These are phyloP conservation scores for Cabera pusaria DNA, from an alignment of 2,888 invertebrate species.

Conservation along the genomic window DNA sequence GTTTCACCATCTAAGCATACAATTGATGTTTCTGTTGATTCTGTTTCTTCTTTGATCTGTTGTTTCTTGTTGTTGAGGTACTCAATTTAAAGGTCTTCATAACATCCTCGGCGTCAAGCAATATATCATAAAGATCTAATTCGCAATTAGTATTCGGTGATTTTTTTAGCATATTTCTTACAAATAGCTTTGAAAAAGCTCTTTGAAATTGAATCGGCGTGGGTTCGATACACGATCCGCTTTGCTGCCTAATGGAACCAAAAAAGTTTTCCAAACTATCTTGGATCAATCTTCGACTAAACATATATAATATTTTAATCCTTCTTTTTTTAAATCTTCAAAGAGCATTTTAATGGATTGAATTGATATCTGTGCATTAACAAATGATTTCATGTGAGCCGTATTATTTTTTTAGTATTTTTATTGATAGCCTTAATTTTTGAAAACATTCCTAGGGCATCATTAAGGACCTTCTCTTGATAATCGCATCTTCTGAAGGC, in stretches of 20 bases:
- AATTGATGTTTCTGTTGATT: no score
- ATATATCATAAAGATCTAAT: background rate
- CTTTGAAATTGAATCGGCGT: slow-evolving; percentile 22
- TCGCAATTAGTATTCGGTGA: background rate
- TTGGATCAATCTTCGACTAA: slow-evolving; percentile 23
- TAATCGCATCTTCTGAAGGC: slow-evolving; percentile 12
- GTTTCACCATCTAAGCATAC: slow-evolving; percentile 8
- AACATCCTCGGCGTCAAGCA: slow-evolving; percentile 2
- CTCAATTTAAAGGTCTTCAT: background rate
- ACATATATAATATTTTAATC: slow-evolving; percentile 16
- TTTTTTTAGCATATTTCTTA: slow-evolving; percentile 2
- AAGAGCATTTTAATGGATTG: slow-evolving; percentile 18
- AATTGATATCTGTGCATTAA: slow-evolving; percentile 26
- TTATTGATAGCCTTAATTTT: slow-evolving; percentile 5
- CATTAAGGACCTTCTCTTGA: slow-evolving; percentile 1
- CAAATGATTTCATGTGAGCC: slow-evolving; percentile 9
- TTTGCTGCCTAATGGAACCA: slow-evolving; percentile 9
- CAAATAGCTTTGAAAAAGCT: slow-evolving; percentile 24
- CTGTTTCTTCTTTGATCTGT: no score
- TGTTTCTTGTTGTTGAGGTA: no score
- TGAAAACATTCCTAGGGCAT: slow-evolving; percentile 10
- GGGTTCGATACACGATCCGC: slow-evolving; percentile 19
- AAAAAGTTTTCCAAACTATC: slow-evolving; percentile 24
- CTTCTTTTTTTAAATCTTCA: slow-evolving; percentile 22
- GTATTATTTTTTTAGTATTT: slow-evolving; percentile 1